A percentile compares a stretch with the other conserved stretches of the same genome.
These are phyloP conservation scores for Dicentrarchus labrax DNA, from an alignment of 2,113 vertebrate species.

Conservation along the genomic window DNA sequence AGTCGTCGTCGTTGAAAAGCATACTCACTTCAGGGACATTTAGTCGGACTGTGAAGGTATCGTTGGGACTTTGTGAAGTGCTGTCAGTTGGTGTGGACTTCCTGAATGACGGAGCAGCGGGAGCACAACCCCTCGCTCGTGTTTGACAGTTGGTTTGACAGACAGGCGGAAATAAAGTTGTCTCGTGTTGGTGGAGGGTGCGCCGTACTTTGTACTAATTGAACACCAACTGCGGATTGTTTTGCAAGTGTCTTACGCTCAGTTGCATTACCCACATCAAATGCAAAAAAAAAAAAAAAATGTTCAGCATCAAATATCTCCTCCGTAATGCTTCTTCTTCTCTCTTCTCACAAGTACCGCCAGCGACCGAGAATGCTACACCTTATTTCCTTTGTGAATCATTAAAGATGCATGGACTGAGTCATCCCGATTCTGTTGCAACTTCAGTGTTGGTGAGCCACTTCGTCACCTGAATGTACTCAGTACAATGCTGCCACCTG, in stretches of 20 bases:
- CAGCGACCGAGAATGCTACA: neutral
- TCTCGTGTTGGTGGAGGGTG: conserved; percentile 14
- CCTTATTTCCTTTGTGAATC: conserved; percentile 45
- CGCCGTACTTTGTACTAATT: neutral
- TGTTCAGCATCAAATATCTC: neutral
- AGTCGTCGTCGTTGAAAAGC: conserved; percentile 12
- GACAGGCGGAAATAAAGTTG: conserved; percentile 77
- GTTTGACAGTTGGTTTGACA: conserved; percentile 75
- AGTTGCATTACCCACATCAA: neutral
- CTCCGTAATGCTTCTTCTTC: too few relatives aligned
- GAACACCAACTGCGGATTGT: neutral
- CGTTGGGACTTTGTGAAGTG: conserved; percentile 69
- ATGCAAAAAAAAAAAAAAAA: neutral
- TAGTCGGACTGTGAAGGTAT: conserved; percentile 49
- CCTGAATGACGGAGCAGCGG: conserved; percentile 77
- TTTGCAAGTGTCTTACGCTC: neutral
- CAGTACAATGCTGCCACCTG: conserved; percentile 66
- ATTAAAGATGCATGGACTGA: conserved; percentile 71
- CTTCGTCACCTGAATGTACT: neutral
- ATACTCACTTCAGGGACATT: conserved; percentile 16
- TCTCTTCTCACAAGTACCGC: neutral
- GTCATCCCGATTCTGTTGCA: conserved; percentile 64
- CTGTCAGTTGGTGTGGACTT: conserved; percentile 77
- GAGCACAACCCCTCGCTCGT: conserved; percentile 58
- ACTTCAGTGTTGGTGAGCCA: conserved; percentile 21